Evolutionary conservation across 2,113 vertebrate species (phyloP).

Genomic region (Hassar affinis): DNA sequence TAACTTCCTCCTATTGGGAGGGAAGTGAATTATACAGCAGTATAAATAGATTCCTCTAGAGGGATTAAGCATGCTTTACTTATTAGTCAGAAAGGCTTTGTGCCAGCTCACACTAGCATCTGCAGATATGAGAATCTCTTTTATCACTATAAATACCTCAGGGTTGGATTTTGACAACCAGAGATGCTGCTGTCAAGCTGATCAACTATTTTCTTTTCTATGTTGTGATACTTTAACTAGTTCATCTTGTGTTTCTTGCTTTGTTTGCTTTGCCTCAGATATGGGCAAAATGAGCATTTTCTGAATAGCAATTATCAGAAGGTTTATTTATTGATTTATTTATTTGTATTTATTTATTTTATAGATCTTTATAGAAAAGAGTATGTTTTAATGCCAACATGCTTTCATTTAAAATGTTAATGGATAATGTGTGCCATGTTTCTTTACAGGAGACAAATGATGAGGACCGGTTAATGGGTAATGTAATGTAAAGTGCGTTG

Average conservation of each 20-base stretch:
- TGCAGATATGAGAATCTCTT: slow-evolving; percentile 41
- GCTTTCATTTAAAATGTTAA: neutral
- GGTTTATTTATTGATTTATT: too few relatives aligned
- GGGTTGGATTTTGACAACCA: slow-evolving; percentile 26
- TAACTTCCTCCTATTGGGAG: neutral
- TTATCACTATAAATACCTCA: slow-evolving; percentile 54
- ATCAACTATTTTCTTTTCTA: neutral
- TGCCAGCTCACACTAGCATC: slow-evolving; percentile 41
- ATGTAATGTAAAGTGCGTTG: neutral
- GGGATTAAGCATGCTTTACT: slow-evolving; percentile 54
- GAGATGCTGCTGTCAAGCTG: neutral
- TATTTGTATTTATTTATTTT: neutral
- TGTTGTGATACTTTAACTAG: neutral
- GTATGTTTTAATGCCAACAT: neutral
- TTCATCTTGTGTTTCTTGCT: neutral
- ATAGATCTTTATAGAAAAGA: neutral
- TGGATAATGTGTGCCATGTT: neutral
- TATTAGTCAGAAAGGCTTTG: slow-evolving; percentile 53
- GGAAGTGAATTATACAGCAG: slow-evolving; percentile 54
- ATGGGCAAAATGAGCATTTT: neutral
- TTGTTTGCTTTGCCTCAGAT: neutral
- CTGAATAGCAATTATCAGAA: neutral
- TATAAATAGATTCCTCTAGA: slow-evolving; percentile 61
- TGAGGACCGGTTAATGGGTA: neutral
- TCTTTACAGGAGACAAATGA: neutral